These are phyloP conservation scores for Phoebastria nigripes DNA, from an alignment of 2,797 vertebrate genomes.

Conservation along the genomic window DNA sequence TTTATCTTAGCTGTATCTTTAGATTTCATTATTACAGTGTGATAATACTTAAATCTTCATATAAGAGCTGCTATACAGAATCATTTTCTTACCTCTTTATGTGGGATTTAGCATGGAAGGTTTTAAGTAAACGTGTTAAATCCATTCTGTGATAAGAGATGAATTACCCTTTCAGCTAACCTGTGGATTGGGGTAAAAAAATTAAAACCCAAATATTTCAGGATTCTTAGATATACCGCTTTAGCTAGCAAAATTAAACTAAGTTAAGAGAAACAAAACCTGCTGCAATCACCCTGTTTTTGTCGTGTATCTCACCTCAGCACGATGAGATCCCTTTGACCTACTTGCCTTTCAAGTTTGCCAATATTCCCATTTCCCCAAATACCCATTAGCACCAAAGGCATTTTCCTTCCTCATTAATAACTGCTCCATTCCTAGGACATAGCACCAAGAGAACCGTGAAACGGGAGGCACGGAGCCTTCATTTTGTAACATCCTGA, in stretches of 20 bases:
- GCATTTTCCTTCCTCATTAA: not conserved
- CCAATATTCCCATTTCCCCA: not conserved
- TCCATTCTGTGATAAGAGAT: not conserved
- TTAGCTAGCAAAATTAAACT: not conserved
- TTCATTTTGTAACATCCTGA: not conserved
- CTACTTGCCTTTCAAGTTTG: not conserved
- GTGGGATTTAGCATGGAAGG: not conserved
- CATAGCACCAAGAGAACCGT: not conserved
- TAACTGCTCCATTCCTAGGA: not conserved
- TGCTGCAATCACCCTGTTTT: not conserved
- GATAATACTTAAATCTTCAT: not conserved
- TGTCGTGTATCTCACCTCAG: not conserved
- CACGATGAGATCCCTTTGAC: not conserved
- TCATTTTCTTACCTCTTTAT: not conserved
- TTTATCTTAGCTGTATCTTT: not conserved
- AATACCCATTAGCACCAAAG: not conserved
- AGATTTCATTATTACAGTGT: not conserved
- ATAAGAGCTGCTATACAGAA: not conserved
- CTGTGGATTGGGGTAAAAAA: not conserved
- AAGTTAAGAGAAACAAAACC: not conserved
- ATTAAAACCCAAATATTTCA: not conserved
- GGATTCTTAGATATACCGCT: not conserved
- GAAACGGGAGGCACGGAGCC: not conserved
- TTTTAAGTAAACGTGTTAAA: constrained; percentile 11
- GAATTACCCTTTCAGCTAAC: not conserved